A percentile compares a stretch with the other conserved stretches of the same genome.
phyloP scores from a whole-genome alignment of 2,888 invertebrate species.

The Formica aserva region DNA sequence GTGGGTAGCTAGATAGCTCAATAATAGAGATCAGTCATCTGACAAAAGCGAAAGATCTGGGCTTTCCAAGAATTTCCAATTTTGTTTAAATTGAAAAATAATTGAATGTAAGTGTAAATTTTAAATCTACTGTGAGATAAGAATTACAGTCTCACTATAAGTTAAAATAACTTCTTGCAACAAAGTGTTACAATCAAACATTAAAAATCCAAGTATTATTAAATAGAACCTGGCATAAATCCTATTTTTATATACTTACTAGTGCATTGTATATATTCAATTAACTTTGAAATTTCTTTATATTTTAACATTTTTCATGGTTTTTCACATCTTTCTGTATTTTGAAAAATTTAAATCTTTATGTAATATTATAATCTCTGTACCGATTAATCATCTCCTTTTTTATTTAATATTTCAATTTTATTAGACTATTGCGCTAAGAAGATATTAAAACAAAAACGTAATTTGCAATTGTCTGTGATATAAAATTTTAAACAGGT shows the following conservation, averaged over 20 bases:
- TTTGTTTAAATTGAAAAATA: background rate
- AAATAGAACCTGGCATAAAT: background rate
- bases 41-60: background rate
- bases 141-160: background rate
- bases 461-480: background rate
- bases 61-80: background rate
- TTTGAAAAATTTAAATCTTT: background rate
- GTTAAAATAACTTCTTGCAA: background rate
- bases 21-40: background rate
- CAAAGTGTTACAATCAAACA: background rate
- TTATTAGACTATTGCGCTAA: background rate
- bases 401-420: background rate
- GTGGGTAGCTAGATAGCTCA: background rate
- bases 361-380: background rate
- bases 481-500: background rate
- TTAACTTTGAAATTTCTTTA: background rate
- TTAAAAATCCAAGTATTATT: background rate
- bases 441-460: background rate
- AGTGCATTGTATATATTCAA: background rate
- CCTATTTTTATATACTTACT: background rate
- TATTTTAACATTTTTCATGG: conserved; percentile 1
- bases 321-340: background rate
- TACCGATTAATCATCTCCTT: background rate
- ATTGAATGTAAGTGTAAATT: background rate
- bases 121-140: background rate